These are phyloP conservation scores for Drosophila limbata DNA, from an alignment of 2,888 invertebrate species.

Conservation along the genomic window DNA sequence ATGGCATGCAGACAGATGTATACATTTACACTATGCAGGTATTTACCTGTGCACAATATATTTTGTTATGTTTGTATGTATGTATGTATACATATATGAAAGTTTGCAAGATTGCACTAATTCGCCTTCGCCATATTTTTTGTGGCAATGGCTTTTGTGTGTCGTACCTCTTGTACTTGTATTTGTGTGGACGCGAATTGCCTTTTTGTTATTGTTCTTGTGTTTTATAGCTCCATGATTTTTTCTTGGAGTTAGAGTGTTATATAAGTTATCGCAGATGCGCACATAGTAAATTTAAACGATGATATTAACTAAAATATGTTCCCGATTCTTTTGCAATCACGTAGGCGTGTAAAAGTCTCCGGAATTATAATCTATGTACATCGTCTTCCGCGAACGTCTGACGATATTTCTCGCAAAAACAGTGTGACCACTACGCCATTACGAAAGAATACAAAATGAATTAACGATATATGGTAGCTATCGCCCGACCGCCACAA, in stretches of 20 bases:
- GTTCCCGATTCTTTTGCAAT: constrained; percentile 40
- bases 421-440: constrained; percentile 37
- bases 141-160: constrained; percentile 45
- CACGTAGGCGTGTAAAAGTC: constrained; percentile 60
- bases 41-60: constrained; percentile 49
- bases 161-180: constrained; percentile 49
- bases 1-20: constrained; percentile 29
- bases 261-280: constrained; percentile 13
- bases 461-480: no score
- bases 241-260: constrained; percentile 12
- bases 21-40: constrained; percentile 36
- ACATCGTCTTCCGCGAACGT: constrained; percentile 64
- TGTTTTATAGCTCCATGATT: constrained; percentile 3
- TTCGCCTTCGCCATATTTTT: constrained; percentile 63
- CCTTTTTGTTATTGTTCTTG: constrained; percentile 29
- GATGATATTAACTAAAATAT: constrained; percentile 45
- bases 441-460: not conserved
- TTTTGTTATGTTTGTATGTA: constrained; percentile 27
- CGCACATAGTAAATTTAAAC: constrained; percentile 19
- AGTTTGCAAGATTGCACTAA: constrained; percentile 65
- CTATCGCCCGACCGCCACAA: no score
- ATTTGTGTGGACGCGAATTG: constrained; percentile 52
- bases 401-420: constrained; percentile 53
- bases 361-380: constrained; percentile 61
- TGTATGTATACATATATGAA: constrained; percentile 37